Base-by-base conservation (phyloP, 2,888 invertebrate species). In the Oscheius sp. region DNA sequence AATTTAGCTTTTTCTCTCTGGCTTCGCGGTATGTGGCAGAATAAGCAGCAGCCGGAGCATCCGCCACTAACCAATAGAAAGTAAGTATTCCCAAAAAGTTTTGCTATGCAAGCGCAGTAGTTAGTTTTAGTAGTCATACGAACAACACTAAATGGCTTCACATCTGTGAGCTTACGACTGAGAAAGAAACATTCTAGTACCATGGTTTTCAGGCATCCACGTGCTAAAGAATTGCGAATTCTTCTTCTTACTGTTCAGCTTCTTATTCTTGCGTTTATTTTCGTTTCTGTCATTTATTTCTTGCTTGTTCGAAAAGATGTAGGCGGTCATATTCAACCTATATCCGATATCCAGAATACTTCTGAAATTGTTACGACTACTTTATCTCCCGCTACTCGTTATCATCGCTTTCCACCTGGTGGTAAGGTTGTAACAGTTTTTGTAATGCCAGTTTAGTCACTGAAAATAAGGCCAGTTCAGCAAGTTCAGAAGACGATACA, bases 391-490 rank as follows among this genome's bases (percentile, higher is more conserved):
- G 43, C 43, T 23, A 61, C 61, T n/a, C 61, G 61, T 41, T 61
- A 41, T 25, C 61, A 61, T 21, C 61, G 61, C 21, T 43, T 55
- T 43, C 61, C 21, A 61, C 21, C 49, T 3, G 49, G 6, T 49
- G 21, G 35, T 35, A 35, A 35, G 35, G 35, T 35, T 49, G 6
- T 49, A 16, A 7, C 13, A 7, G 6, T 49, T 49, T 16, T 7
- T 13, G 6, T 49, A 5, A 49, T 7, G 5, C 16, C 5, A 5
- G 49, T 49, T 49, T 13, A 49, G 49, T 49, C 5, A 49, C 49
- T 2, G n/a, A 49, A 21, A 49, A 21, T 21, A 49, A 49, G 13
- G 49, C 13, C 49, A 49, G 13, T 21, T 6, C 35, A 9, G 9
- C 35, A 6, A 35, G 53, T 35, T 3, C 35, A 9, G 61, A 61